A percentile compares a stretch with the other conserved stretches of the same genome.
Evolutionary conservation across 2,797 vertebrate species (phyloP).

Genomic region (Tamandua tetradactyla): DNA sequence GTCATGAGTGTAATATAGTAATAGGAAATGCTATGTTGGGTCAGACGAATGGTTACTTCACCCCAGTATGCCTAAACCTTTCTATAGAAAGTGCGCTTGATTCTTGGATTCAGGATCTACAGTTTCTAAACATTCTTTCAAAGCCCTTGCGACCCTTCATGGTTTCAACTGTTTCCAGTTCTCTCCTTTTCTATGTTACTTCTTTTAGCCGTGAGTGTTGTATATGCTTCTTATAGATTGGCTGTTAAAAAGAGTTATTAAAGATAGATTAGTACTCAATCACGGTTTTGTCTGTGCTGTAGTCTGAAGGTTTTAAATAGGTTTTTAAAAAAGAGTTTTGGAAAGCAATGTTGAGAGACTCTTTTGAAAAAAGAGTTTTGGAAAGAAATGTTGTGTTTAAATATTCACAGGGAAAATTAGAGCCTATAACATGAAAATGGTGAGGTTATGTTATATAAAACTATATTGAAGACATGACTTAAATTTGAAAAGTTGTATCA

Average conservation of each 20-base stretch:
- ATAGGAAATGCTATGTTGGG: neutral
- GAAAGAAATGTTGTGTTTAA: constrained; percentile 44
- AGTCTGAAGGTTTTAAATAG: neutral
- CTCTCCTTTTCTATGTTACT: constrained; percentile 34
- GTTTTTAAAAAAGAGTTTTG: neutral
- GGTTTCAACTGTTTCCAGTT: neutral
- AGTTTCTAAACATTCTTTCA: constrained; percentile 33
- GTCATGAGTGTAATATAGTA: neutral
- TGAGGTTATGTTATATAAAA: neutral
- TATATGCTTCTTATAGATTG: constrained; percentile 4
- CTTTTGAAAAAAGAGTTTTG: constrained; percentile 13
- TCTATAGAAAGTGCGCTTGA: neutral
- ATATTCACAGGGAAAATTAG: constrained; percentile 45
- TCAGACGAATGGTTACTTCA: neutral
- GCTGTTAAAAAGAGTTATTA: constrained; percentile 47
- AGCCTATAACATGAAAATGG: neutral
- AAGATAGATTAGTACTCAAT: neutral
- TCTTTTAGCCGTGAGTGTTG: constrained; percentile 12
- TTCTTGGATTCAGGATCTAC: neutral
- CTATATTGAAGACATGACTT: neutral
- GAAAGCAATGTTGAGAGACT: constrained; percentile 44
- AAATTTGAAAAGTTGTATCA: constrained; percentile 31
- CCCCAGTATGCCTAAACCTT: neutral
- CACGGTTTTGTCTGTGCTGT: neutral
- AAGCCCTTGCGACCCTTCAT: neutral